Base-by-base conservation (phyloP, 2,797 vertebrate genomes). In the Anniella stebbinsi region DNA sequence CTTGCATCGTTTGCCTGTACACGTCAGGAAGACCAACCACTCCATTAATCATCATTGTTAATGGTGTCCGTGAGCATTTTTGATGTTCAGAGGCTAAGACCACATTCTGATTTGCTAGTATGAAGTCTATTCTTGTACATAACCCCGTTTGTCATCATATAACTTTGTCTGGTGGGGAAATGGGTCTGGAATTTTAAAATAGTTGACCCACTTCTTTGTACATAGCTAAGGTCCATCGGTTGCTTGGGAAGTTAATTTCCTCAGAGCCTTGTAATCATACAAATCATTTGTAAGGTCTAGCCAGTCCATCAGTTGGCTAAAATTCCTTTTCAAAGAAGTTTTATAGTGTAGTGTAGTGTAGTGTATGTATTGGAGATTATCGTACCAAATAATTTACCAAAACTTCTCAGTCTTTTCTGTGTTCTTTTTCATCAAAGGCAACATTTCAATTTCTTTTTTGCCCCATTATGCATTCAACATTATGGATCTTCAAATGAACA, bases 41-140 rank as follows among this genome's bases (percentile, higher is more conserved):
- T 69, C n/a, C 76, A 80, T 87, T 87, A 54, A 87, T 87, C 87
- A 80, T 70, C 23, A 70, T 70, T 80, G 45, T 87, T 87, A 70
- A 87, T 87, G 33, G 87, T 70, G n/a, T 70, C 45, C n/a, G 48
- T 67, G 48, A n/a, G 77, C 63, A 70, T 80, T 69, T 30, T 18
- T 80, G 87, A 66, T 70, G 66, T 70, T 38, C 8, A 54, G 87
- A 38, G 77, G 51, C 45, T 45, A 80, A 57, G 28, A 21, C 41
- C 36, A 38, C 36, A 33, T 70, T 48, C n/a, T 25, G n/a, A 28
- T 57, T 80, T 80, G 77, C 76, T 80, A 30, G 23, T 30, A 63
- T 28, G 17, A 54, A 70, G 41, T 54, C 15, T 28, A 48, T 30
- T 80, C 76, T 70, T 87, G 23, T 33, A 38, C 8, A 54, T 48